Evolutionary conservation across 30 jellyfish, hydroid and myxozoan genomes (phyloP).

Genomic region (Aurelia sp.): DNA sequence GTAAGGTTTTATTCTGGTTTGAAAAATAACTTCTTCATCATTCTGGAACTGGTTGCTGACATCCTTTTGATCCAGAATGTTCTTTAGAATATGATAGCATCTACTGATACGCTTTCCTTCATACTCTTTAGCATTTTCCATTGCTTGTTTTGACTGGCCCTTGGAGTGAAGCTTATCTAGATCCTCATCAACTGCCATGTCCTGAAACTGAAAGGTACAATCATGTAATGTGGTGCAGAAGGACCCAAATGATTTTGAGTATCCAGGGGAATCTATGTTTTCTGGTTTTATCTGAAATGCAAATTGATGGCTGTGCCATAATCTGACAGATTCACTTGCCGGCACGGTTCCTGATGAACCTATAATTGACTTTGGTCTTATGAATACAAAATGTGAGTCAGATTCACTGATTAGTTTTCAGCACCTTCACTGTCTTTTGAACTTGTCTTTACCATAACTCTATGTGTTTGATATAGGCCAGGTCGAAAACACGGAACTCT

Average conservation of each 20-base stretch:
- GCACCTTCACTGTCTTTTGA: background rate
- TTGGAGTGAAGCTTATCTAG: background rate
- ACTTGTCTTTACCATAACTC: conserved; percentile 37
- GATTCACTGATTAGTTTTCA: background rate
- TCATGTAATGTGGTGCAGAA: conserved; percentile 19
- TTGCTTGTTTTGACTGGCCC: background rate
- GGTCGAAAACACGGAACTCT: no score
- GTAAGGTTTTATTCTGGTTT: conserved; percentile 5
- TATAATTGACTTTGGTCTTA: no score
- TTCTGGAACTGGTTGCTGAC: conserved; percentile 7
- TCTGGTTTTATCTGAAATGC: background rate
- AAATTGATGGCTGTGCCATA: conserved; percentile 18
- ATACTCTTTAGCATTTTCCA: background rate
- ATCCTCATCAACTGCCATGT: conserved; percentile 27
- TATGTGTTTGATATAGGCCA: conserved; percentile 26
- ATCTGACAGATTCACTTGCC: conserved; percentile 1
- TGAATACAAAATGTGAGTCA: no score
- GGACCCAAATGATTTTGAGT: conserved; percentile 2
- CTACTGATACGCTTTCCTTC: conserved; percentile 2
- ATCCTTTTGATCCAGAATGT: conserved; percentile 1
- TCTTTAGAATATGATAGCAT: conserved; percentile 1
- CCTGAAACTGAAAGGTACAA: conserved; percentile 39
- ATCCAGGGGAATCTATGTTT: background rate
- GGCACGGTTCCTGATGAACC: no score
- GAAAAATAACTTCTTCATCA: conserved; percentile 23